A percentile compares a stretch with the other conserved stretches of the same genome.
phyloP scores from a whole-genome alignment of 2,797 vertebrate genomes.

The Petrocephalus schoutedeni region DNA sequence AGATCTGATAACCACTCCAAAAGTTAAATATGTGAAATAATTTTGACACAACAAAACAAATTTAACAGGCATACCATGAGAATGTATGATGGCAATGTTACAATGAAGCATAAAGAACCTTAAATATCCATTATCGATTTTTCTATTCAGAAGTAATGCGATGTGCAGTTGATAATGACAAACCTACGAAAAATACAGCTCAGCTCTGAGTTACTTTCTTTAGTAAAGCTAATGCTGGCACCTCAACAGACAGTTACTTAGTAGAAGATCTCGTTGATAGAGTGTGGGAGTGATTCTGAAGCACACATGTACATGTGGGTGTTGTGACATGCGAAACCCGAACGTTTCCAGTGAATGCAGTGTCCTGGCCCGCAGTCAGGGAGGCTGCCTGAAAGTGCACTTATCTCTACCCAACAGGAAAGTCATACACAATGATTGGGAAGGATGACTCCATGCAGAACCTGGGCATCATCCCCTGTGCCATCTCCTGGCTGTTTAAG shows the following conservation, averaged over 20 bases:
- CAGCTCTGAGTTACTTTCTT: neutral
- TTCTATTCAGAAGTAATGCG: neutral
- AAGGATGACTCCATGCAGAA: conserved; percentile 90
- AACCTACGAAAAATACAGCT: neutral
- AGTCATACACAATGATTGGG: conserved; percentile 96
- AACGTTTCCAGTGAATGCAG: neutral
- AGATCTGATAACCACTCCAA: neutral
- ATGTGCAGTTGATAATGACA: neutral
- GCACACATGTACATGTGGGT: conserved; percentile 3
- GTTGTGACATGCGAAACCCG: neutral
- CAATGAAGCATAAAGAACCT: neutral
- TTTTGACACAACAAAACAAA: neutral
- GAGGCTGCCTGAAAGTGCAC: neutral
- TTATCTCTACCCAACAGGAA: conserved; percentile 63
- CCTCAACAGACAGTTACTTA: neutral
- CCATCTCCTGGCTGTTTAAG: conserved; percentile 97
- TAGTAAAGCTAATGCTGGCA: neutral
- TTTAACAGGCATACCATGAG: neutral
- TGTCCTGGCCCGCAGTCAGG: neutral
- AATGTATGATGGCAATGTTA: neutral
- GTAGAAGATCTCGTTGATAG: neutral
- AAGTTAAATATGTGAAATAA: neutral
- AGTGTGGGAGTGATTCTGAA: neutral
- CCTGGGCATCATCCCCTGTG: conserved; percentile 92
- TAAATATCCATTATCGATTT: neutral